These are phyloP conservation scores for Tachyglossus aculeatus DNA, from an alignment of 2,797 vertebrate species.

Conservation along the genomic window DNA sequence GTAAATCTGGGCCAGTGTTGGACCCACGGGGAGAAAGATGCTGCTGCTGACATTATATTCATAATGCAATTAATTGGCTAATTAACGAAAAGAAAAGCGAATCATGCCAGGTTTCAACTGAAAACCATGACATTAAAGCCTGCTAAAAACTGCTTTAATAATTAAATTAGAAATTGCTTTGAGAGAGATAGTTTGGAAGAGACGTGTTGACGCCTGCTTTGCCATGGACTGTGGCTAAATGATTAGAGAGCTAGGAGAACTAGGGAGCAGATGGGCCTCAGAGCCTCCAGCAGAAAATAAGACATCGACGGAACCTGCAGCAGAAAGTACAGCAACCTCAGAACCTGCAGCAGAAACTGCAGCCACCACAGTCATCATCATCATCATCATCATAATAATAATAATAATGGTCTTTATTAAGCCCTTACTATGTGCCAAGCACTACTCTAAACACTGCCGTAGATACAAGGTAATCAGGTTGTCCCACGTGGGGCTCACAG, in stretches of 20 bases:
- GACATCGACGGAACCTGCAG: no score
- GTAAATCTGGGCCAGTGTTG: conserved; percentile 3
- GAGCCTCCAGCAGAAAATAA: no score
- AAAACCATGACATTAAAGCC: conserved; percentile 8
- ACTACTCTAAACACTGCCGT: no score
- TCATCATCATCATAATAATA: no score
- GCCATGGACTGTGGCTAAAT: not conserved
- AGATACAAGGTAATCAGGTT: no score
- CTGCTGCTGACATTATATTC: conserved; percentile 62
- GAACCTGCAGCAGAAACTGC: no score
- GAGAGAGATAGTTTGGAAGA: not conserved
- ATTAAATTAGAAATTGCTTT: not conserved
- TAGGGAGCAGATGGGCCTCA: no score
- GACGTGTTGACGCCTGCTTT: conserved; percentile 6
- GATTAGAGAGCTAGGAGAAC: not conserved
- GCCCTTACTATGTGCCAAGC: no score
- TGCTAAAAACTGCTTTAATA: conserved; percentile 10
- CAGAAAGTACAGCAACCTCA: no score
- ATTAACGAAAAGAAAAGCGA: conserved; percentile 58
- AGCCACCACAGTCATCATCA: no score
- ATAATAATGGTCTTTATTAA: no score
- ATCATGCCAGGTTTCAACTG: conserved; percentile 34
- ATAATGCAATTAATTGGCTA: conserved; percentile 60
- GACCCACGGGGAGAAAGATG: conserved; percentile 32
- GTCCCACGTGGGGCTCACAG: no score